Evolutionary conservation across 2,888 invertebrate genomes (phyloP).

Genomic region (Nemapogon koenigi): DNA sequence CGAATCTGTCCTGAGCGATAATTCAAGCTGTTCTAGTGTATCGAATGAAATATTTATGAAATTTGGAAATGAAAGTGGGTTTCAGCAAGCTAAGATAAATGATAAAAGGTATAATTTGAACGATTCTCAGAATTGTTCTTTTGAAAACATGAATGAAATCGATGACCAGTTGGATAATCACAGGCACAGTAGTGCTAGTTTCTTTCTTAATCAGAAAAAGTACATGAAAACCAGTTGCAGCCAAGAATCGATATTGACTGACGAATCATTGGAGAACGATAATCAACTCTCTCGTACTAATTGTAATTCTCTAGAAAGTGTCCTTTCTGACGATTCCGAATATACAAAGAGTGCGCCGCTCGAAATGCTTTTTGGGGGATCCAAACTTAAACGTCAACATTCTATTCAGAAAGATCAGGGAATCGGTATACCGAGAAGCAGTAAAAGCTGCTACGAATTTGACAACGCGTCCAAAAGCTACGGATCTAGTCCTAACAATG

Average conservation of each 20-base stretch:
- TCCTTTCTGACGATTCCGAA: conserved; percentile 81
- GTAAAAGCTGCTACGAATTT: conserved; percentile 59
- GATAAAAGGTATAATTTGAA: conserved; percentile 54
- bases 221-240: conserved; percentile 70
- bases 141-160: conserved; percentile 45
- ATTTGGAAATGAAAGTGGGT: conserved; percentile 55
- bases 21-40: conserved; percentile 56
- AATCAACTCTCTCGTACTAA: conserved; percentile 69
- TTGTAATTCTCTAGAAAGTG: conserved; percentile 81
- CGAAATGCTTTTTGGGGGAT: conserved; percentile 71
- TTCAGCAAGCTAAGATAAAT: conserved; percentile 48
- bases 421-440: conserved; percentile 38
- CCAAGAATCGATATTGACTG: conserved; percentile 80
- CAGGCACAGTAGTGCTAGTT: conserved; percentile 78
- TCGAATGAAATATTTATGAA: conserved; percentile 59
- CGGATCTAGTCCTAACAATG: conserved; percentile 69
- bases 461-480: conserved; percentile 67
- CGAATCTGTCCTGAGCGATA: conserved; percentile 55
- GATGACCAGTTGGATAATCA: conserved; percentile 59
- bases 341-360: conserved; percentile 79
- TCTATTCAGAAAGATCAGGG: conserved; percentile 28
- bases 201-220: conserved; percentile 75
- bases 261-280: conserved; percentile 67
- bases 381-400: conserved; percentile 44
- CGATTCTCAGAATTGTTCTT: conserved; percentile 54